phyloP scores from a whole-genome alignment of 2,797 vertebrate species.

The Lithobates pipiens region DNA sequence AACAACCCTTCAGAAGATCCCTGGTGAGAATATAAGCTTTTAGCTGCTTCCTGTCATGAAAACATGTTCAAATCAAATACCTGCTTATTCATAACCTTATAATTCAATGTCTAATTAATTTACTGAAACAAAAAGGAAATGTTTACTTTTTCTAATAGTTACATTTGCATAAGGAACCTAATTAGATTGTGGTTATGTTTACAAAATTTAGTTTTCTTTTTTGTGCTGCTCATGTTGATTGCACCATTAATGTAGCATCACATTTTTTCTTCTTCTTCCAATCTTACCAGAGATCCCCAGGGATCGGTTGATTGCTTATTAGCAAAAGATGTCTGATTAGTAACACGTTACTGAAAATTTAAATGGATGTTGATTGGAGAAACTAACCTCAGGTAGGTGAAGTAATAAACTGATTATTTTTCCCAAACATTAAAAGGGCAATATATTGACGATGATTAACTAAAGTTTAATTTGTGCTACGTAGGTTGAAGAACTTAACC shows the following conservation, averaged over 20 bases:
- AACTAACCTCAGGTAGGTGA: constrained; percentile 21
- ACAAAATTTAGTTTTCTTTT: constrained; percentile 39
- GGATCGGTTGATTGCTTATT: constrained; percentile 51
- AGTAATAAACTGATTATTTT: constrained; percentile 4
- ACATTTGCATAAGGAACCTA: constrained; percentile 35
- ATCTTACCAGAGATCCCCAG: constrained; percentile 37
- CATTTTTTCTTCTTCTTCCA: constrained; percentile 10
- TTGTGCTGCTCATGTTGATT: constrained; percentile 23
- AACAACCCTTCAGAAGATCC: neutral
- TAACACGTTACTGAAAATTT: constrained; percentile 33
- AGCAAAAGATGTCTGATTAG: constrained; percentile 51
- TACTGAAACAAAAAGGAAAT: constrained; percentile 40
- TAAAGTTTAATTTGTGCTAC: neutral
- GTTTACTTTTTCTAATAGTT: constrained; percentile 22
- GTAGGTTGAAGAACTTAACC: no score
- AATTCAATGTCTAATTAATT: constrained; percentile 39
- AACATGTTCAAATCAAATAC: constrained; percentile 21
- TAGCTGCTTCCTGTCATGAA: neutral
- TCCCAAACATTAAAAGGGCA: neutral
- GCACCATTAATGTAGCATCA: constrained; percentile 45
- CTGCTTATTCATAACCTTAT: neutral
- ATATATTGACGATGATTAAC: neutral
- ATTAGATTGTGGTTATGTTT: constrained; percentile 55
- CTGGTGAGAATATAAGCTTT: neutral
- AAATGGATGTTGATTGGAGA: neutral